A percentile compares a stretch with the other conserved stretches of the same genome.
Conservation (phyloP, 1,140 invertebrate genomes). For the Aphaenogaster floridana region DNA sequence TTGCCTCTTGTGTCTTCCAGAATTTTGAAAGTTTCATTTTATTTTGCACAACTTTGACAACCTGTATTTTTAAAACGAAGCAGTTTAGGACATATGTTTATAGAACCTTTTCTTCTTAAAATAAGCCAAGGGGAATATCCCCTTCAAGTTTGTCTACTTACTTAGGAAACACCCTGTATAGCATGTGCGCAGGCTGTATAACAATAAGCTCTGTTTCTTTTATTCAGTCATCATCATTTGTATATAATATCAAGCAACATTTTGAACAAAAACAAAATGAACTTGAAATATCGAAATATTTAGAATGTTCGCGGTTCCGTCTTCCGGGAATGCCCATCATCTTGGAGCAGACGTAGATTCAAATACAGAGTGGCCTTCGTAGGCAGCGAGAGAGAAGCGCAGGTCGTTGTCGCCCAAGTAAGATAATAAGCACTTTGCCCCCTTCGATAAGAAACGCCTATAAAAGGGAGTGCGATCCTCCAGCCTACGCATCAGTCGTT, state of each 20-base stretch:
- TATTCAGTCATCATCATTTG: not conserved
- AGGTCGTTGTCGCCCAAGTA: constrained; percentile 35
- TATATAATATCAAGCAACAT: not conserved
- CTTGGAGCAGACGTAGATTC: not conserved
- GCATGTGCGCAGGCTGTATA: no score
- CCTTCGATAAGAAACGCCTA: constrained; percentile 80
- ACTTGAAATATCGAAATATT: constrained; percentile 5
- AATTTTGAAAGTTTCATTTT: no score
- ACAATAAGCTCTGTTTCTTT: not conserved
- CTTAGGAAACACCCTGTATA: no score
- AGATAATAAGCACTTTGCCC: constrained; percentile 79
- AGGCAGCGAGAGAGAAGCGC: not conserved
- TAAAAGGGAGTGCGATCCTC: constrained; percentile 74
- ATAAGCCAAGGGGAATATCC: no score
- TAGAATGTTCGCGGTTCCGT: not conserved
- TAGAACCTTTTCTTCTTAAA: no score
- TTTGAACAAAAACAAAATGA: not conserved
- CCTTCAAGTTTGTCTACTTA: no score
- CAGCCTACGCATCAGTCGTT: constrained; percentile 74
- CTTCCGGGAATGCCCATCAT: not conserved
- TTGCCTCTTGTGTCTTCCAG: no score
- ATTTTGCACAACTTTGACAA: no score
- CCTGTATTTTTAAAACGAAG: no score
- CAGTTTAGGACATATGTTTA: no score
- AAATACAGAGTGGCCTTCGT: not conserved